Base-by-base conservation (phyloP, 2,797 vertebrate species). In the Etheostoma perlongum region DNA sequence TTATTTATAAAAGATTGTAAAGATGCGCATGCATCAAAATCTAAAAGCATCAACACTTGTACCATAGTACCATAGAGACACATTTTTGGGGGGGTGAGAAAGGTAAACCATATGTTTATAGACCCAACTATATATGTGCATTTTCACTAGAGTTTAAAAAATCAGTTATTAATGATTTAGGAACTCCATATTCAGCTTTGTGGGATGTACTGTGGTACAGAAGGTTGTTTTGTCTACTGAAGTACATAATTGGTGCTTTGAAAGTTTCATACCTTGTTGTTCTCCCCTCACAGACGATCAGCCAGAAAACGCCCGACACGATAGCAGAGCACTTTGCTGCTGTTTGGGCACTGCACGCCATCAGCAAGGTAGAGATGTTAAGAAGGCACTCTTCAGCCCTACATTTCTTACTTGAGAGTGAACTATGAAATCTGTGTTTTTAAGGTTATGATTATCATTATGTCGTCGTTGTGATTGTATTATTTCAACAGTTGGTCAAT, bases 341-440 rank as follows among this genome's bases (percentile, higher is more conserved):
- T 30, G 93, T 93, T 42, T 95, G 93, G 7, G 96, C 98, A 0
- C 88, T 99, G 73, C 95, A 97, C 14, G 96, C 97, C 86, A 97
- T 99, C 85, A 99, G 97, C 91, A 98, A 97, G 97, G 98, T 99
- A 91, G 72, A 49, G 19, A 40, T 19, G 33, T 33, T 19, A 14
- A 33, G n/a, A 40, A 30, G 23, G 6, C 18, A 15, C 16, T 65
- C 23, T 21, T 7, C 19, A 19, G n/a, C 15, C 2, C 2, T 14
- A 42, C 25, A 18, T 14, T 23, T 2, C 6, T 15, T 15, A 18
- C 36, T 19, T 47, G 9, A 30, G 40, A 36, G 47, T 6, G 5
- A 9, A 47, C 59, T 16, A 4, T 27, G 51, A 21, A 5, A 21
- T 48, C 21, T 67, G n/a, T 66, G 4, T 57, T 53, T 75, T 47